Base-by-base conservation (phyloP, 2,797 vertebrate species). In the Euphonia xanthogaster region DNA sequence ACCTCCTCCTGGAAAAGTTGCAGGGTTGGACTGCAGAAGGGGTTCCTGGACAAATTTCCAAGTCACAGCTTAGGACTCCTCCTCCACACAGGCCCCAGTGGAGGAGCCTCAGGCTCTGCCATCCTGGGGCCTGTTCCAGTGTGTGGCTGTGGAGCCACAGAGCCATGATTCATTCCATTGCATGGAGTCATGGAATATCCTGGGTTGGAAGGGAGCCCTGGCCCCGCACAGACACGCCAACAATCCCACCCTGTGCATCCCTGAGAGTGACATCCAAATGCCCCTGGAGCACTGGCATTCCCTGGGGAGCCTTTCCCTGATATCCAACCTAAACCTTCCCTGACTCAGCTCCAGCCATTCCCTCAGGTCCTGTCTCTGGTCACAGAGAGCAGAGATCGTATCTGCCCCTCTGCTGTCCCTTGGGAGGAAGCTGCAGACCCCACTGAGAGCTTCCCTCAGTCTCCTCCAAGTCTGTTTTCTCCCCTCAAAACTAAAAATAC, bases 261-360 rank as follows among this genome's bases (percentile, higher is more conserved):
- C 21, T 58, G 20, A 45, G 5, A 45, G 9, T 1, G 0, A 19
- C 30, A 10, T 73, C 14, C 61, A 40, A 73, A 67, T 0, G 0
- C 22, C 20, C 12, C 30, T 47, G 47, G 39, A 60, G 21, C 53
- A 53, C 25, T 88, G 39, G 31, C 10, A 4, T 40, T 53, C 37
- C 24, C 30, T 25, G 28, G 24, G 28, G 33, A 79, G 14, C 24
- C 24, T 57, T 65, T 72, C 4, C 11, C 33, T 58, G 39, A 10
- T 66, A 60, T 8, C 60, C 39, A 60, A 0, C 30, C 53, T 40
- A 10, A 79, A 2, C 24, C 11, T 39, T 6, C 9, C 16, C 14
- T 72, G 58, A 21, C 16, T 10, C n/a, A 20, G 15, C 15, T 63
- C 31, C 58, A 57, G 75, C 37, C 1, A 0, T 45, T 72, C 45